Conservation (phyloP, 2,113 vertebrate species). For the Sphyrna mokarran region DNA sequence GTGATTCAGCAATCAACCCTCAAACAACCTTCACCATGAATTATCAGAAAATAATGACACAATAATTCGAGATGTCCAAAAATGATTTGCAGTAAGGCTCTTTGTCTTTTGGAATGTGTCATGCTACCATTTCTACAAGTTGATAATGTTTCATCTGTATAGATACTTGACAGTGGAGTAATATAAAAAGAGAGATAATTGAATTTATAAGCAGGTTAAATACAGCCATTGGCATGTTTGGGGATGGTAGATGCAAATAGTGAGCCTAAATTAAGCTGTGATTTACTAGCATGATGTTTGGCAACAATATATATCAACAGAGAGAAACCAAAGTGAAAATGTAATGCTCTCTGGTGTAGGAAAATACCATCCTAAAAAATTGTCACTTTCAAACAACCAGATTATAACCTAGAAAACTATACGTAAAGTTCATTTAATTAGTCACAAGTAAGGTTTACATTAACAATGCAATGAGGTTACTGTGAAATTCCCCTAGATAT, state of each 20-base stretch:
- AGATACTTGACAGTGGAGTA: constrained; percentile 26
- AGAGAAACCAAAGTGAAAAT: neutral
- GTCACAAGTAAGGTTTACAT: too few relatives aligned
- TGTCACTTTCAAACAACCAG: neutral
- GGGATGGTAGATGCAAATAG: neutral
- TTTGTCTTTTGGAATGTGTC: neutral
- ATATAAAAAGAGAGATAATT: constrained; percentile 43
- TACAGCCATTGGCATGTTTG: constrained; percentile 40
- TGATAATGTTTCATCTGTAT: neutral
- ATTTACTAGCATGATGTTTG: neutral
- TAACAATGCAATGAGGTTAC: too few relatives aligned
- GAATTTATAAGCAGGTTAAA: constrained; percentile 45
- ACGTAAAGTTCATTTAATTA: too few relatives aligned
- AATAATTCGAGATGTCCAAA: neutral
- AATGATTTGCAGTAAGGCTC: neutral
- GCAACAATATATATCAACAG: neutral
- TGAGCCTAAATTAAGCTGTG: neutral
- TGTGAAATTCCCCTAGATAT: too few relatives aligned
- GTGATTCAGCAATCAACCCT: neutral
- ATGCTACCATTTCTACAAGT: neutral
- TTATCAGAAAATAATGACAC: neutral
- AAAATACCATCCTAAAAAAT: neutral
- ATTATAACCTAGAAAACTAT: too few relatives aligned
- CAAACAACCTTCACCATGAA: neutral
- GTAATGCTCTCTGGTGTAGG: neutral